phyloP scores from a whole-genome alignment of 2,113 vertebrate species.

The Etia nguti region DNA sequence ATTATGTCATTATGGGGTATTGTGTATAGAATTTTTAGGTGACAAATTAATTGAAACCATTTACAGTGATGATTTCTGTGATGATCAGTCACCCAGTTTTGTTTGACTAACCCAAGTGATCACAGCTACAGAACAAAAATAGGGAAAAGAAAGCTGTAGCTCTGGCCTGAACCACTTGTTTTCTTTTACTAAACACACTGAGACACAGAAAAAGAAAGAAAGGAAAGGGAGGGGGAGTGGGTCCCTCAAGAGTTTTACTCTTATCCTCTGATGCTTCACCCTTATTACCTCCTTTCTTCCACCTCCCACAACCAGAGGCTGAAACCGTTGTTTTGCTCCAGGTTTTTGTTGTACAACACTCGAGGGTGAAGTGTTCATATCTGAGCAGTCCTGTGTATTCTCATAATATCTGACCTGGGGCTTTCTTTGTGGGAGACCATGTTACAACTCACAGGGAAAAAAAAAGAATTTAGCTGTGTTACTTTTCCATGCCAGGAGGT shows the following conservation, averaged over 20 bases:
- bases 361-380: background rate
- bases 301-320: constrained; percentile 2
- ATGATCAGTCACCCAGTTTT: background rate
- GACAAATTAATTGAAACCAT: background rate
- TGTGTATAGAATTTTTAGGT: background rate
- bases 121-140: background rate
- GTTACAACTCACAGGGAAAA: background rate
- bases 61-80: background rate
- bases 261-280: background rate
- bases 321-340: background rate
- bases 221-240: background rate
- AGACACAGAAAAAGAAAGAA: background rate
- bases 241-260: background rate
- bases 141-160: background rate
- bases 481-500: background rate
- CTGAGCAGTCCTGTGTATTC: constrained; percentile 8
- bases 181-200: background rate
- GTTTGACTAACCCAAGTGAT: background rate
- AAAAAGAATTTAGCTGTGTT: background rate
- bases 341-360: constrained; percentile 24
- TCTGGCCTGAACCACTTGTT: background rate
- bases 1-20: background rate
- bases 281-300: background rate
- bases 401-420: constrained; percentile 19
- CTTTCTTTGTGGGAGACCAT: constrained; percentile 1